Evolutionary conservation across 2,888 invertebrate genomes (phyloP).

Genomic region (Tenthredo livida): DNA sequence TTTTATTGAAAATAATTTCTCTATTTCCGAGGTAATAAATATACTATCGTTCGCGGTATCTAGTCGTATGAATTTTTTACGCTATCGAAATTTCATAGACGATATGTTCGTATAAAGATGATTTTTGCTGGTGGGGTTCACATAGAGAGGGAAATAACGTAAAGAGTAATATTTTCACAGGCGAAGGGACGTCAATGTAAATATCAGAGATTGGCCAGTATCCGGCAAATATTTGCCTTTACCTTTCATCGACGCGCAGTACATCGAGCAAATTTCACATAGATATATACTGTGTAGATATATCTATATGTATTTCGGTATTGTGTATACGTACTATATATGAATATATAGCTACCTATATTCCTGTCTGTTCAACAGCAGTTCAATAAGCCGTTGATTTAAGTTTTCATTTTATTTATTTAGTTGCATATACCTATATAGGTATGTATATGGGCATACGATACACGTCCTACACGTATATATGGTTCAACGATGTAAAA

Average conservation of each 20-base stretch:
- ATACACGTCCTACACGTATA: neutral
- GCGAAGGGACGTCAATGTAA: conserved; percentile 53
- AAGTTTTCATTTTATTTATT: neutral
- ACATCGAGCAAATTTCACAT: conserved; percentile 33
- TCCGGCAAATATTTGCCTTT: conserved; percentile 52
- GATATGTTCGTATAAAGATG: neutral
- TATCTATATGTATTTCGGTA: neutral
- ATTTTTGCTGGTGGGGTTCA: neutral
- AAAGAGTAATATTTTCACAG: conserved; percentile 51
- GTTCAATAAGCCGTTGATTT: conserved; percentile 29
- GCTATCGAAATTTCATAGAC: neutral
- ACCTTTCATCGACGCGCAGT: conserved; percentile 48
- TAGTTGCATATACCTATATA: neutral
- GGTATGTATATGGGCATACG: too few species aligned
- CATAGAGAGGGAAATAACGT: conserved; percentile 24
- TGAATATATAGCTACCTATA: neutral
- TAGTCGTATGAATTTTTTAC: neutral
- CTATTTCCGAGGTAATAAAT: neutral
- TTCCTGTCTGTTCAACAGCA: neutral
- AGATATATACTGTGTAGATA: neutral
- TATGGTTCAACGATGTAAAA: neutral
- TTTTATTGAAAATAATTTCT: neutral
- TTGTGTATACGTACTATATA: neutral
- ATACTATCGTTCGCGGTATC: neutral
- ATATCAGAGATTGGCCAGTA: conserved; percentile 54